Evolutionary conservation across 2,113 vertebrate genomes (phyloP), one percentile per base, ranked within the genome.

Genomic region (Delphinus delphis): DNA sequence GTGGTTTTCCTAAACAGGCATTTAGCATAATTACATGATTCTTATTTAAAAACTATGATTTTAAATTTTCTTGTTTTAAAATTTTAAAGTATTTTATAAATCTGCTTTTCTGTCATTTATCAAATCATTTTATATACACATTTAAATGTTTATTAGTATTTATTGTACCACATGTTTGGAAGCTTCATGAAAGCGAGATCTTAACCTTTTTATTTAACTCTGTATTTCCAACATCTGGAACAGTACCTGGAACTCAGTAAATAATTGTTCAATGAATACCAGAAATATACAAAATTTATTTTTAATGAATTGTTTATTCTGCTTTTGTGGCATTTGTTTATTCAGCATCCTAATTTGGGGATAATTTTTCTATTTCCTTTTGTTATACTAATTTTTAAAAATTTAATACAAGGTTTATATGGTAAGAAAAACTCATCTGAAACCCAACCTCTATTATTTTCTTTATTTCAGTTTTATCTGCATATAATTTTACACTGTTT

Each of bases 21-120:
- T 88, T 84, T 77, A n/a, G 8, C 36, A 84, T 84, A 89, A 84
- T 62, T 96, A 11, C 41, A 84, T 44, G 17, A 55, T 70, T 88
- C 31, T 88, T 60, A 83, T 23, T 93, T 93, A 65, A 92, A 92
- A 92, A 81, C 12, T 87, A 47, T 81, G 25, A 68, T 67, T 89
- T 83, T 62, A 55, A 53, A 31, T 20, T 65, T 71, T 70, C 36
- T 63, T 86, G 31, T 28, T 85, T 95, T 36, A 81, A 81, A 77
- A 62, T 68, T 70, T 77, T 33, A 28, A 95, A 50, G 11, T 77
- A 21, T 68, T 89, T 92, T 84, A 6, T 70, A 77, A 77, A 55
- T 79, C 26, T 84, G 17, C 5, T 41, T 88, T 80, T 53, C 44
- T 41, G 15, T 38, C 10, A 38, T 62, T 84, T 70, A 77, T 70